Evolutionary conservation across 2,888 invertebrate species (phyloP).

Genomic region (Criorhina ranunculi): DNA sequence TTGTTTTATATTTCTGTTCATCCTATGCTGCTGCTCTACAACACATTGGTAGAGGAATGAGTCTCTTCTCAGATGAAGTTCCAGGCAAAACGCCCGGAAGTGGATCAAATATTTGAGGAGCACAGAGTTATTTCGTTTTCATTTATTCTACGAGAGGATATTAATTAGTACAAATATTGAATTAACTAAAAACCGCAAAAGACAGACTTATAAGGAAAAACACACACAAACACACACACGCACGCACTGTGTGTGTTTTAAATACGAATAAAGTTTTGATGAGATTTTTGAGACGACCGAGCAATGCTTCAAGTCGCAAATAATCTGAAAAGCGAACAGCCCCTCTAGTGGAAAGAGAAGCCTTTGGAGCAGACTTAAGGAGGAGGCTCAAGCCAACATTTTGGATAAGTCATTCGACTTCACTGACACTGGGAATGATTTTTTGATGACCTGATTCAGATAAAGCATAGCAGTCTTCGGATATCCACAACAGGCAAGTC

Average conservation of each 20-base stretch:
- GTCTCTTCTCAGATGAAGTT: neutral
- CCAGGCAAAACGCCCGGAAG: slow-evolving; percentile 7
- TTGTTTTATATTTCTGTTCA: slow-evolving; percentile 56
- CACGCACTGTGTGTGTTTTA: slow-evolving; percentile 1
- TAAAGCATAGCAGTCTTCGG: too few relatives aligned
- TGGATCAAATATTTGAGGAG: slow-evolving; percentile 69
- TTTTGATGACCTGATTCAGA: too few relatives aligned
- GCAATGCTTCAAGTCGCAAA: too few relatives aligned
- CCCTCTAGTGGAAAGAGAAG: too few relatives aligned
- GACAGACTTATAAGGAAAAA: neutral
- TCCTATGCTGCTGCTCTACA: slow-evolving; percentile 25
- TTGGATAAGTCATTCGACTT: too few relatives aligned
- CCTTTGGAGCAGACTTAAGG: too few relatives aligned
- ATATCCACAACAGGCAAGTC: too few relatives aligned
- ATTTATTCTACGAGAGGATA: slow-evolving; percentile 35
- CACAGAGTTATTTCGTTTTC: slow-evolving; percentile 30
- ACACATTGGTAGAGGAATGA: slow-evolving; percentile 20
- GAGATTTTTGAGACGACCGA: too few relatives aligned
- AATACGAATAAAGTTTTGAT: neutral
- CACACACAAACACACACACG: too few relatives aligned
- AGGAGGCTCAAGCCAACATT: too few relatives aligned
- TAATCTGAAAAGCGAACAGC: too few relatives aligned
- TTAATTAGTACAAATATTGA: slow-evolving; percentile 71
- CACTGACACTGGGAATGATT: too few relatives aligned
- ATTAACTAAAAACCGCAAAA: slow-evolving; percentile 58